Base-by-base conservation (phyloP, 1,140 invertebrate species). In the Papilio aristodemus region DNA sequence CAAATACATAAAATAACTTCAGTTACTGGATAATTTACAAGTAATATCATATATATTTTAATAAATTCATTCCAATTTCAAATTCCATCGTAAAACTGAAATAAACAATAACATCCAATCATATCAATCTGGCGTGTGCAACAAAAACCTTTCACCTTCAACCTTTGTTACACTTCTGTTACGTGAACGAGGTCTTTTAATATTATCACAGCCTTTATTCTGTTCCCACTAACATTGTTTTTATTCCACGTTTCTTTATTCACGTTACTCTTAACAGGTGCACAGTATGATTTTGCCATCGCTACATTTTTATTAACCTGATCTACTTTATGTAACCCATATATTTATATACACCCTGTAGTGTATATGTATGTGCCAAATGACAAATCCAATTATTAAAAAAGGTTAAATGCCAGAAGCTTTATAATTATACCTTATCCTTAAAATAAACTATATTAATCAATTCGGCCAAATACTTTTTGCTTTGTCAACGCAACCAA, bases 21-120 rank as follows among this genome's bases (percentile, higher is more conserved):
- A 50, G n/a, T 22, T 22, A 50, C 19, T 22, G 10, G 17, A 22
- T 50, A 17, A 11, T 50, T 19, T 50, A 25, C 9, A 50, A 11
- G 19, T 50, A 22, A 22, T 22, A 50, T 32, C 6, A 32, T 32
- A 3, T 50, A 17, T 50, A 17, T 50, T 50, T 3, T 50, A 11
- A 50, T 22, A 50, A 50, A 46, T 46, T 46, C 43, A 46, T 50
- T 22, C n/a, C 41, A 13, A 43, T 43, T 43, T 14, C n/a, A 22
- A 11, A 50, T 50, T 50, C 9, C 19, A 1, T 50, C 19, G 22
- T 50, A 22, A 50, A 43, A 50, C 1, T 22, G 46, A 50, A 22
- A 22, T 22, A 50, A 50, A 50, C 46, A 50, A 50, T 50, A 50
- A 50, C 46, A 50, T 50, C 46, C 19, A 50, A 50, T 50, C 46